Conservation (phyloP, 2,113 vertebrate species). For the Trogon surrucura region DNA sequence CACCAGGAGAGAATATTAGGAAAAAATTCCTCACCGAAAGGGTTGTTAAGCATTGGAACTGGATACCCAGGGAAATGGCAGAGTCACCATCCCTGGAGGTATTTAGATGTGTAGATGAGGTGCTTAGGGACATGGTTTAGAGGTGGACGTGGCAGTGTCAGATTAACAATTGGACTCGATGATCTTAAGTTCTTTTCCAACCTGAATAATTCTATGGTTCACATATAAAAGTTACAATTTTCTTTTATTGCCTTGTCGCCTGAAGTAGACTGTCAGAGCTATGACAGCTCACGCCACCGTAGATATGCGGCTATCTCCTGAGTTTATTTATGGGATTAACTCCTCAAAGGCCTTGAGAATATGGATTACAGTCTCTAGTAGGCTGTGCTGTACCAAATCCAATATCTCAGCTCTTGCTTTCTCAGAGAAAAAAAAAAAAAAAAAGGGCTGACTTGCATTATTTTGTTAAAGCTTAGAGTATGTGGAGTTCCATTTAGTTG, state of each 20-base stretch:
- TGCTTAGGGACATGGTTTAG: background rate
- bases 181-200: background rate
- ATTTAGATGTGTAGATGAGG: background rate
- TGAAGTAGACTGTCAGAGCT: background rate
- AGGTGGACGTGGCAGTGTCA: background rate
- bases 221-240: background rate
- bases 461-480: background rate
- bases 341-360: background rate
- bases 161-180: background rate
- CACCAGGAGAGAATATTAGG: background rate
- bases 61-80: background rate
- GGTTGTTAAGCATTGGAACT: background rate
- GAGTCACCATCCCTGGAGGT: background rate
- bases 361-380: background rate
- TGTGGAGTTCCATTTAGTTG: background rate
- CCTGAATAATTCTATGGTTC: background rate
- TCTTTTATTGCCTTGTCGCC: background rate
- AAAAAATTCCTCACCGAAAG: background rate
- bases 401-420: background rate
- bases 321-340: constrained; percentile 19
- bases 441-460: background rate
- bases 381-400: background rate
- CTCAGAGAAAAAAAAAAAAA: background rate
- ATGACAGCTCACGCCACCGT: background rate
- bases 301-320: rapidly evolving